Evolutionary conservation across 1,140 invertebrate species (phyloP), one percentile per base, ranked within the genome.

Genomic region (Drosophila elegans): DNA sequence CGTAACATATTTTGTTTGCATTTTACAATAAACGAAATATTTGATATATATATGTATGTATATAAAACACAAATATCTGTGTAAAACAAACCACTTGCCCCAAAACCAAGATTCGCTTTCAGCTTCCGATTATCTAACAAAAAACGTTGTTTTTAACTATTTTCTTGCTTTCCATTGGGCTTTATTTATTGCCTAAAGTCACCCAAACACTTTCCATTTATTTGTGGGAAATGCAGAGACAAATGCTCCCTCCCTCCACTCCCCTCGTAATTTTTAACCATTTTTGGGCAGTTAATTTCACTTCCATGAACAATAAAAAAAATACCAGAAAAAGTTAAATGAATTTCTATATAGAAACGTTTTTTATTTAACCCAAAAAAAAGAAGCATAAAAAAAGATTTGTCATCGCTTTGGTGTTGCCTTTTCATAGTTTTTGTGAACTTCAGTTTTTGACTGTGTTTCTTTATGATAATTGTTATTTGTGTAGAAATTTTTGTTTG

Each of bases 221-320:
- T 53, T 67, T 59, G 11, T 34, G 36, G 38, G 45, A 60, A 68
- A 68, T 68, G 46, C 38, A 5, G 56, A 54, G 38, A 32, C 39
- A 3, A 42, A 21, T 52, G 57, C 57, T 38, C 4, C 29, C 34
- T 13, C 34, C 12, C 34, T 66, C 13, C 34, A 13, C 51, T 3
- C 44, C 21, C 49, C 27, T 48, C 44, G 7, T 48, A 27, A 27
- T 48, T 57, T 46, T 54, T 34, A 29, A 68, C 34, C 69, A 56
- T 75, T 80, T 76, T 68, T 32, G 67, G 64, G 21, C 73, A 59
- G 67, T 75, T 54, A 61, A 74, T 85, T 84, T 84, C 77, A 80
- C 81, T 68, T 67, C 66, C 77, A 76, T 55, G 36, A 44, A 52
- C 51, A 82, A 73, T 53, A 73, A 73, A 53, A 53, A 57, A 38